Conservation (phyloP, 2,888 invertebrate genomes). For the Drosophila flavopinicola region DNA sequence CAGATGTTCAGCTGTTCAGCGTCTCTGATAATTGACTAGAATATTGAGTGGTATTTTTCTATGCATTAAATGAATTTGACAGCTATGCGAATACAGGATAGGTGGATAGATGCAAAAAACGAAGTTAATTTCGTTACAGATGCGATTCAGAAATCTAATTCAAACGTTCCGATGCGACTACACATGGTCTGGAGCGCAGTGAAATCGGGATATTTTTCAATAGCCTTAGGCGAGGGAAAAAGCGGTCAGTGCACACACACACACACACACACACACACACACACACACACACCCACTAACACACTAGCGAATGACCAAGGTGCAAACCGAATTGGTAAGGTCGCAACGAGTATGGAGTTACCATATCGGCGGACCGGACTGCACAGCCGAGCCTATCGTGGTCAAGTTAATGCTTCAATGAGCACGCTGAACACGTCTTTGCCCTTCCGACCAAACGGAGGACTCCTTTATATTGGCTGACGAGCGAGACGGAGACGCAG, state of each 20-base stretch:
- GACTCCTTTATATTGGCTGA: constrained; percentile 4
- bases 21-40: background rate
- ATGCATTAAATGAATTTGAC: constrained; percentile 9
- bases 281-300: no score
- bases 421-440: constrained; percentile 46
- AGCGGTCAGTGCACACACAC: no score
- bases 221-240: constrained; percentile 29
- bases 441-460: background rate
- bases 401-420: constrained; percentile 72
- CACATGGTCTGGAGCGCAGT: constrained; percentile 26
- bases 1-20: background rate
- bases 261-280: no score
- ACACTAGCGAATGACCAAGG: no score
- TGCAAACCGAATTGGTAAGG: no score
- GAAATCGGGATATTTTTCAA: no score
- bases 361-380: background rate
- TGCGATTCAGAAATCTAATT: constrained; percentile 54
- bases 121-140: constrained; percentile 38
- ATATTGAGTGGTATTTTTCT: background rate
- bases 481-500: no score
- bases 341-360: no score
- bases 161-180: constrained; percentile 14
- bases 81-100: background rate
- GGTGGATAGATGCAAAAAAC: constrained; percentile 4
- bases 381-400: constrained; percentile 65